Evolutionary conservation across 30 jellyfish, hydroid and myxozoan genomes (phyloP).

Genomic region (Morbakka virulenta): DNA sequence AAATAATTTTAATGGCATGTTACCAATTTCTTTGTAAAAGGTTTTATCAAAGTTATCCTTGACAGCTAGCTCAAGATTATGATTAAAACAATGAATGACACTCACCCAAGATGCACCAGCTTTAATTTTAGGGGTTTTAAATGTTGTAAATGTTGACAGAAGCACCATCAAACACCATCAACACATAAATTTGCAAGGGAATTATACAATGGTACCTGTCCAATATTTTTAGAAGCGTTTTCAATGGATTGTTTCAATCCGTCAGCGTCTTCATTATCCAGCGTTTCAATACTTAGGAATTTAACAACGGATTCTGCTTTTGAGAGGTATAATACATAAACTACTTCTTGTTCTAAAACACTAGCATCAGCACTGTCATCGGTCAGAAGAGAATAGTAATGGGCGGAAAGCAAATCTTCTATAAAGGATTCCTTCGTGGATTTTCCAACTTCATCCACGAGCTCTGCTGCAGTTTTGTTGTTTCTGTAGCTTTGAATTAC

Average conservation of each 20-base stretch:
- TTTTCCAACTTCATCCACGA: neutral
- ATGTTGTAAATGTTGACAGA: too few relatives aligned
- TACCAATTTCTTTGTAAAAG: too few relatives aligned
- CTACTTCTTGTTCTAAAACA: conserved; percentile 1
- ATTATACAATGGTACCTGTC: neutral
- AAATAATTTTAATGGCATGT: too few relatives aligned
- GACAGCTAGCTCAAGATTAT: too few relatives aligned
- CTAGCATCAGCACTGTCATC: conserved; percentile 33
- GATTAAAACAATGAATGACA: too few relatives aligned
- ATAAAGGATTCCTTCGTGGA: neutral
- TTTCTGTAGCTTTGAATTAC: neutral
- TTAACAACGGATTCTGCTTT: conserved; percentile 6
- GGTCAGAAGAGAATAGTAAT: neutral
- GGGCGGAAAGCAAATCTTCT: neutral
- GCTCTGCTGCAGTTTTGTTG: neutral
- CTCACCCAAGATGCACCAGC: too few relatives aligned
- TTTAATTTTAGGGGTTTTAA: too few relatives aligned
- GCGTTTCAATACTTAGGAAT: conserved; percentile 3
- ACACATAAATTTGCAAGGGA: neutral
- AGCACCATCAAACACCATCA: conserved; percentile 57
- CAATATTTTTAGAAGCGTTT: conserved; percentile 23
- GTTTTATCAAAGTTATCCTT: too few relatives aligned
- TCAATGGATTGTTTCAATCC: conserved; percentile 5
- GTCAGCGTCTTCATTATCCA: conserved; percentile 20
- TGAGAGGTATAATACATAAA: neutral